These are phyloP conservation scores for Catonia carolina DNA, from an alignment of 2,888 invertebrate genomes.

Conservation along the genomic window DNA sequence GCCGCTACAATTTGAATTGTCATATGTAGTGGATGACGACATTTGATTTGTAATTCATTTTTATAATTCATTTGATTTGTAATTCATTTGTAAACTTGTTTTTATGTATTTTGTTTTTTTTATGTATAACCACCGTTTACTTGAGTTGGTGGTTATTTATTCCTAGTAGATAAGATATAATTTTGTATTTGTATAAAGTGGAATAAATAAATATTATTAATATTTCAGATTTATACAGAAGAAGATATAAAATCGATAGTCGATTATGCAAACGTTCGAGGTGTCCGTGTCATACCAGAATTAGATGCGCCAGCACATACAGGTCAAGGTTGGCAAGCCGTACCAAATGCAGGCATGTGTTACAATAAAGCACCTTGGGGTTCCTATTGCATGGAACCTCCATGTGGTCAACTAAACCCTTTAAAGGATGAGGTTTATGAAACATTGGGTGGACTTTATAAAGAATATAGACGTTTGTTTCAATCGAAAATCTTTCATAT, in stretches of 20 bases:
- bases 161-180: too few species aligned
- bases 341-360: slow-evolving; percentile 46
- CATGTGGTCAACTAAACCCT: slow-evolving; percentile 78
- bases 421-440: slow-evolving; percentile 61
- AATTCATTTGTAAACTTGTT: too few species aligned
- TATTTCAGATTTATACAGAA: slow-evolving; percentile 44
- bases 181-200: too few species aligned
- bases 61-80: too few species aligned
- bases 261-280: slow-evolving; percentile 66
- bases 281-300: slow-evolving; percentile 80
- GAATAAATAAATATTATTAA: too few species aligned
- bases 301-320: slow-evolving; percentile 84
- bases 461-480: slow-evolving; percentile 30
- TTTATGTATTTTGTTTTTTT: too few species aligned
- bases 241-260: slow-evolving; percentile 45
- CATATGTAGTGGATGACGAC: too few species aligned
- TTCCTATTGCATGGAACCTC: slow-evolving; percentile 67
- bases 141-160: too few species aligned
- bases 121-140: too few species aligned
- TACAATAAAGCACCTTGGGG: slow-evolving; percentile 48
- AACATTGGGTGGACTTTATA: slow-evolving; percentile 60
- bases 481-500: too few species aligned
- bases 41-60: too few species aligned
- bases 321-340: slow-evolving; percentile 67
- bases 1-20: too few species aligned